phyloP scores from a whole-genome alignment of 2,113 vertebrate genomes.

The Hippocampus barbouri region DNA sequence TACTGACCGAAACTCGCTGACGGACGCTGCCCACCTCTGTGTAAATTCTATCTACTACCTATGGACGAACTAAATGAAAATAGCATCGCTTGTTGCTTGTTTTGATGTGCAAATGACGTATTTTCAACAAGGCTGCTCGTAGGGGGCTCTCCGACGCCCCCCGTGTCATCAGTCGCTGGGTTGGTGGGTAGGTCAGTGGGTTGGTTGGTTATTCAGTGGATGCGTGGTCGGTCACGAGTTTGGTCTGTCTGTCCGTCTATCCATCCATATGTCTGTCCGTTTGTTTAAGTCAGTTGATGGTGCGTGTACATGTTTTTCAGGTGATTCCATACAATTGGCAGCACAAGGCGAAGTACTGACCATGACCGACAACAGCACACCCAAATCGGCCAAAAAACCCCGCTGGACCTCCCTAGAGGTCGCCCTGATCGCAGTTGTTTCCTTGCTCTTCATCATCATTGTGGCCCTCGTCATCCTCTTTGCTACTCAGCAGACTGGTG shows the following conservation, averaged over 20 bases:
- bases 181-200: not conserved
- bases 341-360: conserved; percentile 87
- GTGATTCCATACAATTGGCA: conserved; percentile 82
- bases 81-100: no score
- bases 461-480: conserved; percentile 85
- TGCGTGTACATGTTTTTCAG: conserved; percentile 29
- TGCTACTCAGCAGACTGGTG: conserved; percentile 79
- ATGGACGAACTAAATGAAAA: no score
- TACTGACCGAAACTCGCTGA: no score
- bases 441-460: conserved; percentile 80
- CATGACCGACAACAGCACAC: conserved; percentile 85
- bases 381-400: conserved; percentile 82
- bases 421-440: conserved; percentile 78
- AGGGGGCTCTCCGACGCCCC: no score
- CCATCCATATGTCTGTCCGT: not conserved
- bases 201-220: no score
- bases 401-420: conserved; percentile 85
- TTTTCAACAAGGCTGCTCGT: no score
- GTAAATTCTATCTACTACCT: no score
- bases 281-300: not conserved
- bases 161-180: not conserved
- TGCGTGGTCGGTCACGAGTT: not conserved
- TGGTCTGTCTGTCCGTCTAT: not conserved
- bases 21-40: no score
- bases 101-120: not conserved